These are phyloP conservation scores for Maniola hyperantus DNA, from an alignment of 2,888 invertebrate species.

Conservation along the genomic window DNA sequence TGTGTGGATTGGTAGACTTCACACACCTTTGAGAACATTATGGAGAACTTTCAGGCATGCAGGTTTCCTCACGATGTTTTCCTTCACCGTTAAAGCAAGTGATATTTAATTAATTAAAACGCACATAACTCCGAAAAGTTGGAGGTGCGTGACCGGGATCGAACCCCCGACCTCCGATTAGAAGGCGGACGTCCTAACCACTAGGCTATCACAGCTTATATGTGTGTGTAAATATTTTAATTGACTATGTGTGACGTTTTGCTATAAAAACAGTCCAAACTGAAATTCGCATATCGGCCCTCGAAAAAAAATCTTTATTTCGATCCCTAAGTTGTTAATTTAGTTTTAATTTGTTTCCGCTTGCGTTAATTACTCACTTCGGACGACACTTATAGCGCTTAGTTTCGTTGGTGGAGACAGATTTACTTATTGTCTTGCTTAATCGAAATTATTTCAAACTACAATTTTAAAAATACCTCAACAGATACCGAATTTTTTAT, in stretches of 20 bases:
- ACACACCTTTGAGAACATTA: too few relatives aligned
- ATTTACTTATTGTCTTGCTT: background rate
- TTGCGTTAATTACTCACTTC: conserved; percentile 5
- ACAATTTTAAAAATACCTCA: background rate
- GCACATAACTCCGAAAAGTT: too few relatives aligned
- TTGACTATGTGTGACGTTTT: background rate
- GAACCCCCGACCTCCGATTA: too few relatives aligned
- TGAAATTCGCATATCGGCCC: background rate
- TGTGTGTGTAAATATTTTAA: background rate
- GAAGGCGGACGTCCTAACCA: too few relatives aligned
- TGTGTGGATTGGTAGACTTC: too few relatives aligned
- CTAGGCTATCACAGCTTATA: too few relatives aligned
- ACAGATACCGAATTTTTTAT: background rate
- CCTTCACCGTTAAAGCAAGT: too few relatives aligned
- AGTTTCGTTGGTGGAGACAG: background rate
- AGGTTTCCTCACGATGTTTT: too few relatives aligned
- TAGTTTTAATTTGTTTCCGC: conserved; percentile 12
- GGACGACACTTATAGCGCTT: conserved; percentile 3
- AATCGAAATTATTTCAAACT: background rate
- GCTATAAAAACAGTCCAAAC: background rate
- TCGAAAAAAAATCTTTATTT: background rate
- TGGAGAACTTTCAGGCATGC: too few relatives aligned
- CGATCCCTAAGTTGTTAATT: background rate
- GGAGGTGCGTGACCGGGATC: too few relatives aligned
- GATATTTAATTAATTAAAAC: too few relatives aligned